Base-by-base conservation (phyloP, 2,797 vertebrate species). In the Cuniculus paca region DNA sequence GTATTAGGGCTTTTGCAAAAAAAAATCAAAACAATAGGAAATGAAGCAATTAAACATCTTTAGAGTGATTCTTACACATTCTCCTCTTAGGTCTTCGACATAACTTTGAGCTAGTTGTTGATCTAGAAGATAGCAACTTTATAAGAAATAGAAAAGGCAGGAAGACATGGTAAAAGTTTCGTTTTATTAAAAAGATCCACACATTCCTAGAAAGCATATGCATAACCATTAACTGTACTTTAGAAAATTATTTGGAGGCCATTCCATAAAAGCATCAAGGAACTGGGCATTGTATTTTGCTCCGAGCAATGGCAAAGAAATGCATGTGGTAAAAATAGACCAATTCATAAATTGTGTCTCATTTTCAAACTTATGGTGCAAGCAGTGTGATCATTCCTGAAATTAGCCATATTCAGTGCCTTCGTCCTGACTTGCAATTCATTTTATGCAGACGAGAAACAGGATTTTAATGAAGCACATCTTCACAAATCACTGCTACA, bases 41-140 rank as follows among this genome's bases (percentile, higher is more conserved):
- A 95, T 65, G 50, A 98, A 97, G 63, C n/a, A 97, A 97, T 88
- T 4, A 96, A 98, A 97, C n/a, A 95, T 22, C 17, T 97, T 97
- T 31, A 65, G 16, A 97, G 12, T 92, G 88, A 93, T 91, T 85
- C 4, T 88, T 48, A 63, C 16, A 90, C 16, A n/a, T 31, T 0
- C 10, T 14, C 2, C 14, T 3, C 2, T 91, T 94, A 94, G 65
- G 26, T 94, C 16, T 95, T 42, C n/a, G 96, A 68, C 45, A 86
- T n/a, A 90, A 26, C 6, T 96, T 96, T 91, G 42, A 89, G 95
- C 24, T 58, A 74, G 6, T 2, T 95, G 78, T 94, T 13, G 4
- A 95, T 86, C 36, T 96, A 80, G 65, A 97, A 94, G 50, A 94
- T 96, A 56, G 2, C 89, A 95, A 89, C 2, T 85, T 80, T n/a